A percentile compares a stretch with the other conserved stretches of the same genome.
Conservation (phyloP, 2,888 invertebrate species). For the Cyrtodaria siliqua region DNA sequence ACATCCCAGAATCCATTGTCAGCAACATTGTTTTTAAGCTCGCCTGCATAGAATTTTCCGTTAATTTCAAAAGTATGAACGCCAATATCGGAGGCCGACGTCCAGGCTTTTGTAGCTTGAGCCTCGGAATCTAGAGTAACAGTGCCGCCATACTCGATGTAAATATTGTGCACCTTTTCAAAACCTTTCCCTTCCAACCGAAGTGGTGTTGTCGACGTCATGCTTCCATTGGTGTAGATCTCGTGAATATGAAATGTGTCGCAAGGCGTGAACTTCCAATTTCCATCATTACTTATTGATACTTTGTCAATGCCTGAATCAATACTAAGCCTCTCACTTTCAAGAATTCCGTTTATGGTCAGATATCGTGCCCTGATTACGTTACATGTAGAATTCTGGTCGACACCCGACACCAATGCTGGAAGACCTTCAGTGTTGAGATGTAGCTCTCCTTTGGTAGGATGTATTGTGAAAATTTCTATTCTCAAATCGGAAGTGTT, state of each 20-base stretch:
- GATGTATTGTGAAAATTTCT: slow-evolving; percentile 47
- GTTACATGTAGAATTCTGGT: slow-evolving; percentile 35
- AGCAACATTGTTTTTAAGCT: slow-evolving; percentile 45
- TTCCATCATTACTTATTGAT: slow-evolving; percentile 54
- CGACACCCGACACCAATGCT: slow-evolving; percentile 23
- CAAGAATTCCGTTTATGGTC: slow-evolving; percentile 58
- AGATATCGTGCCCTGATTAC: slow-evolving; percentile 55
- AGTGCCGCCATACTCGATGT: slow-evolving; percentile 58
- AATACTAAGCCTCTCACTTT: slow-evolving; percentile 49
- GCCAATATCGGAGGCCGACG: slow-evolving; percentile 59
- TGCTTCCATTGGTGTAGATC: slow-evolving; percentile 59
- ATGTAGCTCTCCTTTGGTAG: slow-evolving; percentile 53
- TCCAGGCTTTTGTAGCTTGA: slow-evolving; percentile 53
- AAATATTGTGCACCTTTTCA: slow-evolving; percentile 46
- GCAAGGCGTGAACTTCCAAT: slow-evolving; percentile 63
- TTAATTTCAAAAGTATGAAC: slow-evolving; percentile 58
- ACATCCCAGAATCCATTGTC: slow-evolving; percentile 63
- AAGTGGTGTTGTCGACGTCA: slow-evolving; percentile 58
- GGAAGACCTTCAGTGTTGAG: slow-evolving; percentile 46
- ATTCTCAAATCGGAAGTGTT: slow-evolving; percentile 56
- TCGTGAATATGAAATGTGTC: slow-evolving; percentile 51
- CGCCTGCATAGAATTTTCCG: slow-evolving; percentile 62
- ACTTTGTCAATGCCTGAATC: slow-evolving; percentile 53
- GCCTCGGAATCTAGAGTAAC: slow-evolving; percentile 63
- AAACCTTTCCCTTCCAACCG: slow-evolving; percentile 53